phyloP scores from a whole-genome alignment of 2,797 vertebrate species.

The Helarctos malayanus region DNA sequence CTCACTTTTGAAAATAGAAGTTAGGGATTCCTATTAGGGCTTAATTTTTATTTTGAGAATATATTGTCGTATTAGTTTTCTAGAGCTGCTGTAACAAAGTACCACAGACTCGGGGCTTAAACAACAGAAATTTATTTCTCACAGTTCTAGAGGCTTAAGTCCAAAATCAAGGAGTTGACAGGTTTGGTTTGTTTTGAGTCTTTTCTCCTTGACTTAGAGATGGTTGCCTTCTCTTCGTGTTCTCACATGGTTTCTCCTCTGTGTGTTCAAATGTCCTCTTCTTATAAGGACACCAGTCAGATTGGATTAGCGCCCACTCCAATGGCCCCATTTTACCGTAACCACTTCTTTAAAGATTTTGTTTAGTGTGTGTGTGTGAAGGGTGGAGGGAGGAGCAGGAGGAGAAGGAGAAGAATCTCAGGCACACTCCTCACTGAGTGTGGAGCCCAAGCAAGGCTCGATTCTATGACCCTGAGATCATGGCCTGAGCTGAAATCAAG shows the following conservation, averaged over 20 bases:
- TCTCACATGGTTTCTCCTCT: neutral
- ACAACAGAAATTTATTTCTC: neutral
- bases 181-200: neutral
- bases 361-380: no score
- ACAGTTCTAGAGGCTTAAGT: neutral
- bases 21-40: neutral
- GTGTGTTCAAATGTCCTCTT: neutral
- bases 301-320: neutral
- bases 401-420: neutral
- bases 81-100: neutral
- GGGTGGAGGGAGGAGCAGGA: neutral
- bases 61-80: neutral
- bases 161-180: neutral
- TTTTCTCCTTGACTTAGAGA: neutral
- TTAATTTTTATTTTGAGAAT: slow-evolving; percentile 48
- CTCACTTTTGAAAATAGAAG: slow-evolving; percentile 2
- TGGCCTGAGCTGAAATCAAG: neutral
- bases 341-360: neutral
- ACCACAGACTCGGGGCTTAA: neutral
- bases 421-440: neutral
- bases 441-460: neutral
- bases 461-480: neutral
- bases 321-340: neutral
- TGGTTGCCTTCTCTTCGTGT: neutral
- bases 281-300: neutral